phyloP scores from a whole-genome alignment of 2,797 vertebrate genomes.

The Eupleurogrammus muticus region DNA sequence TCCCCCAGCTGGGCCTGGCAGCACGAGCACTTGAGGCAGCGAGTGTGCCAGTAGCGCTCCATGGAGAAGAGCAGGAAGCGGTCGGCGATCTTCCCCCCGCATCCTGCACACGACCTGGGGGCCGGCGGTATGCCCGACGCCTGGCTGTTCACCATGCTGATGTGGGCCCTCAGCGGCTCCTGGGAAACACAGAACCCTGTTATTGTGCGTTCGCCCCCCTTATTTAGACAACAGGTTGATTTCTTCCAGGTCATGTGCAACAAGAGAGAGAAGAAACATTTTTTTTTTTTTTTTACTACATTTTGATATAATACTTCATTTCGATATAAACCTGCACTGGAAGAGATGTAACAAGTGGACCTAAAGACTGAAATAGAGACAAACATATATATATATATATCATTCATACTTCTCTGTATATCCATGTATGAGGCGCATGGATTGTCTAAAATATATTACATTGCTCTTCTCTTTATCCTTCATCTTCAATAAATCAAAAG shows the following conservation, averaged over 20 bases:
- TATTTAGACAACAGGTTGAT: background rate
- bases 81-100: constrained; percentile 84
- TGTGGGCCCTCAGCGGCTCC: constrained; percentile 45
- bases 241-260: background rate
- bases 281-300: too few relatives aligned
- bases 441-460: background rate
- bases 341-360: constrained; percentile 27
- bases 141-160: constrained; percentile 85
- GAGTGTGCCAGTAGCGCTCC: constrained; percentile 89
- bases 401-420: background rate
- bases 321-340: constrained; percentile 2
- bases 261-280: background rate
- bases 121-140: constrained; percentile 65
- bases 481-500: background rate
- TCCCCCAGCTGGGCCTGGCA: constrained; percentile 87
- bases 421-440: background rate
- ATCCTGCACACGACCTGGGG: constrained; percentile 84
- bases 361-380: background rate
- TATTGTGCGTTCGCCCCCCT: background rate
- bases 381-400: background rate
- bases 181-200: constrained; percentile 11
- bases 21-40: constrained; percentile 88
- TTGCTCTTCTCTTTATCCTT: background rate
- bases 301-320: background rate
- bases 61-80: constrained; percentile 89